These are phyloP conservation scores for Lamprotornis superbus DNA, from an alignment of 2,113 vertebrate genomes.

Conservation along the genomic window DNA sequence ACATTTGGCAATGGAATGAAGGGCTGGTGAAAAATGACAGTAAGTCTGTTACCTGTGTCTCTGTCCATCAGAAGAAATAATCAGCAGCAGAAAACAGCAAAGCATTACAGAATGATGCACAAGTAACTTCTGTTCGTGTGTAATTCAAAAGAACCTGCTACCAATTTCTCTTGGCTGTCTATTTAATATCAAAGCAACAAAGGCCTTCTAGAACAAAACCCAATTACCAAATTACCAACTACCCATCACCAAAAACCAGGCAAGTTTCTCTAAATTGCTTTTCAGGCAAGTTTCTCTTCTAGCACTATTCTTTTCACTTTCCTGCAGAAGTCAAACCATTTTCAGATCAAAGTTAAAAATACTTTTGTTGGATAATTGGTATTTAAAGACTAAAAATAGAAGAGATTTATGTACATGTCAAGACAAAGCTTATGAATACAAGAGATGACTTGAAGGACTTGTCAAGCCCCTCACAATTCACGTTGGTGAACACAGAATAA, in stretches of 20 bases:
- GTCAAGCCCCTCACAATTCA: not conserved
- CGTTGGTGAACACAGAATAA: rapidly evolving
- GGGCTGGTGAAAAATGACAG: not conserved
- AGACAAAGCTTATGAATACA: not conserved
- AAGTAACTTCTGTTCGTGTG: not conserved
- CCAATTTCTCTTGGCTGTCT: not conserved
- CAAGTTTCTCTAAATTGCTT: not conserved
- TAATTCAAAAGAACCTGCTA: not conserved
- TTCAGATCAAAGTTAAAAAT: not conserved
- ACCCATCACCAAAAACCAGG: not conserved
- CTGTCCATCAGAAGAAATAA: constrained; percentile 58
- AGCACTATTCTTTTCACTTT: not conserved
- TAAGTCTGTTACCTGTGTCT: constrained; percentile 64
- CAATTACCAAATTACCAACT: not conserved
- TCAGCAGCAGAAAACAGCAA: constrained; percentile 64
- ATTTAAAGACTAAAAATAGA: not conserved
- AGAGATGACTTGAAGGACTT: not conserved
- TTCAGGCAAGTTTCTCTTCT: not conserved
- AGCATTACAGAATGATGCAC: constrained; percentile 52
- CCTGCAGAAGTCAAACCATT: not conserved
- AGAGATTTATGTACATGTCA: not conserved
- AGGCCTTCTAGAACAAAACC: not conserved
- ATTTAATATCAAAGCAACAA: not conserved
- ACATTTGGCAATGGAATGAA: not conserved
- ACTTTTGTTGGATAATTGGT: not conserved